Base-by-base conservation (phyloP, 2,888 invertebrate species). In the Antitype chi region DNA sequence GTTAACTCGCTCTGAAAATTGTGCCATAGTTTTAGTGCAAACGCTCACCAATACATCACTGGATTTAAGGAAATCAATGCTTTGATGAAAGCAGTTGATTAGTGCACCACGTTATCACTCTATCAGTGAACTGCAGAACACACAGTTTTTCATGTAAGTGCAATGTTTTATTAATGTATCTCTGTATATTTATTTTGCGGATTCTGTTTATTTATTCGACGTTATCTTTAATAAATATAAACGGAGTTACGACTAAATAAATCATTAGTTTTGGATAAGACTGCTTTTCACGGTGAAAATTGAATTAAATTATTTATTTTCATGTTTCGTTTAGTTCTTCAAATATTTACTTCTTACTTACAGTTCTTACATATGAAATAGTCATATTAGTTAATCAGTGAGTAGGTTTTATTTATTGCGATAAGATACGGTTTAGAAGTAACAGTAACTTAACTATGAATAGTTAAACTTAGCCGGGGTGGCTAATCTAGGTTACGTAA, bases 121-220 rank as follows among this genome's bases (percentile, higher is more conserved):
- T 84, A 86, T 86, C 84, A 83, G 85, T 80, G 84, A 84, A 84
- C 76, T 74, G 66, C 55, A 83, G 70, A 79, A 76, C 70, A 75
- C 77, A 73, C 64, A 43, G 74, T 75, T 85, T 86, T 87, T 89
- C 87, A 88, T 86, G 90, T 90, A 84, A 89, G 90, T 90, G 86
- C 72, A 53, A 70, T 87, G 53, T 85, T 77, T 78, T 75, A 72
- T 64, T 66, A 62, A 59, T 60, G n/a, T 38, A 49, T 49, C n/a
- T 70, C 20, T 70, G 52, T 77, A 59, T 80, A 80, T 81, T 80
- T 85, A 82, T 84, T 84, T 76, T 38, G 23, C 64, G 57, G 53
- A 74, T 72, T 74, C 57, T 70, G 72, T 38, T 38, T 38, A 38
- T 72, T 74, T 78, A 74, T 69, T 78, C 32, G 47, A 74, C 15